Base-by-base conservation (phyloP, 2,113 vertebrate species). In the Grammomys surdaster region DNA sequence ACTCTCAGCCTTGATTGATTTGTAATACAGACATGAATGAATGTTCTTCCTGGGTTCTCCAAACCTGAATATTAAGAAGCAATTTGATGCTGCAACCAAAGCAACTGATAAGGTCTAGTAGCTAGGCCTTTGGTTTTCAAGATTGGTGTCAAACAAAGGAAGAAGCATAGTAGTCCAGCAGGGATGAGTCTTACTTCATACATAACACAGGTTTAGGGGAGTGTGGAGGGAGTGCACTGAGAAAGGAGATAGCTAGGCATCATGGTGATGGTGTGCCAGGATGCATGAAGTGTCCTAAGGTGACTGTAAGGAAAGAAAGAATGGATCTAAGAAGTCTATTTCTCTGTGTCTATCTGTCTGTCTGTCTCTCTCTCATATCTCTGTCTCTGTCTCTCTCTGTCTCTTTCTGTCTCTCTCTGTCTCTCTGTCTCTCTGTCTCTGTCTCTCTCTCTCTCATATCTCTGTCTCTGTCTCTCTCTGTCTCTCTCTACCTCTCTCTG, bases 1-100 rank as follows among this genome's bases (percentile, higher is more conserved):
- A 60, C 76, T 19, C 77, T 97, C 65, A 48, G 92, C 93, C 51
- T 92, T 43, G 76, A 19, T n/a, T 89, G 67, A 63, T 67, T 88
- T 16, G 33, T 76, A 82, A 95, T 65, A 36, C 69, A 22, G 11
- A 19, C 54, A 9, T 28, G 28, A 91, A 26, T 78, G 54, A 75
- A 26, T 82, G 54, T 16, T 92, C 8, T 84, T 87, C 56, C 77
- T 65, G 31, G 43, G n/a, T 75, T 43, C 28, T 63, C 75, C 7
- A 72, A 60, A 58, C 65, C 22, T 78, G 11, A 80, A 33, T 5
- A 10, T n/a, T 89, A 82, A 81, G 51, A 70, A 60, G 80, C 40
- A 56, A 28, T 70, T 48, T 82, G 88, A 81, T 70, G 10, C 46
- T 93, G 89, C 91, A 58, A 8, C 33, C 12, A n/a, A 3, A 5